Evolutionary conservation across 2,888 invertebrate genomes (phyloP), one percentile per base, ranked within the genome.

Genomic region (Chloromyia formosa): DNA sequence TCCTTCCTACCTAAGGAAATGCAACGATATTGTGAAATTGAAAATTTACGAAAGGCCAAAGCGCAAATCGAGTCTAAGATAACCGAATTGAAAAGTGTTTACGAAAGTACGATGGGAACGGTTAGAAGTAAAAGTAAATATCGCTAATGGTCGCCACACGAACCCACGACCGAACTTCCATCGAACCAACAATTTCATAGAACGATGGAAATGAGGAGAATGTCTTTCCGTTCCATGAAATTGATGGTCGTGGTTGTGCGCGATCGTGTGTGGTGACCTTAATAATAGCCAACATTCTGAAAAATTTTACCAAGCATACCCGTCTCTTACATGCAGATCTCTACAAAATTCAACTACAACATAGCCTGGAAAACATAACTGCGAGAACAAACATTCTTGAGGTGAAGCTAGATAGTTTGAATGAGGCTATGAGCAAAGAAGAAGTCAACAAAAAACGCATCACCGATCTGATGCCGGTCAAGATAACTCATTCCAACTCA

Each of bases 91-190:
- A 79, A 78, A 49, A 79, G 79, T 20, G 80, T 82, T 62, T 81
- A 79, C 68, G 82, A 84, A n/a, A 73, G 53, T 7, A 74, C 82
- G 18, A 80, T 82, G 1, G 77, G 79, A 54, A 77, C 78, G 10
- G 81, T 84, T 1, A 84, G 83, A 78, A 78, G 79, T 0, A 84
- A 83, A 74, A 84, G 85, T 84, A 76, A 77, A 80, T 79, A 61
- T 7, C 22, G 22, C 20, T 1, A 12, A 58, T 20, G 7, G 14
- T 54, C 12, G 7, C n/a, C 4, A 45, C 40, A 45, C 14, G 22
- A 10, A 56, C 49, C n/a, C n/a, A n/a, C n/a, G n/a, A n/a, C n/a
- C n/a, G n/a, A n/a, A 53, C 53, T 64, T 58, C 4, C 16, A 69
- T 72, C 3, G 20, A 12, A 20, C 18, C n/a, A 42, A 18, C 18